Percentiles rank a stretch among this genome's conserved stretches.
phyloP scores from a whole-genome alignment of 2,888 invertebrate genomes.

The Andrena dorsata region DNA sequence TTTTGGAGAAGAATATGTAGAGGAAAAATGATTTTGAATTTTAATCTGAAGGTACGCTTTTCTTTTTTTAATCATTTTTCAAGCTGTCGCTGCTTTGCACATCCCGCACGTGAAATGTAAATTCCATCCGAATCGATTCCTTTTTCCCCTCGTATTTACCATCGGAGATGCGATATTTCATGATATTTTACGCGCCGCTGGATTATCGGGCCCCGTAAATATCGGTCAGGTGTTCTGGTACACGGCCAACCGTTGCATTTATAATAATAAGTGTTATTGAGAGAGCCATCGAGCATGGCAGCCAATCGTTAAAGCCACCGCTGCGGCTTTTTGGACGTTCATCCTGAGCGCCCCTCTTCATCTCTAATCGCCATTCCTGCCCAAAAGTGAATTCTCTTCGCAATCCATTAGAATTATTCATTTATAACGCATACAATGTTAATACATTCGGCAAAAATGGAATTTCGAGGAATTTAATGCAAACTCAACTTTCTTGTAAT shows the following conservation, averaged over 20 bases:
- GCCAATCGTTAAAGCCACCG: background rate
- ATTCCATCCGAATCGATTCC: background rate
- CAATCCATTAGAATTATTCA: no score
- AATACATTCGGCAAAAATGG: no score
- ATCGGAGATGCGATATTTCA: slow-evolving; percentile 24
- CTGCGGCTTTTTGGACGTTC: slow-evolving; percentile 2
- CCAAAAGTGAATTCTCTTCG: background rate
- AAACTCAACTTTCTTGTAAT: no score
- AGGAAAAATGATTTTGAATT: no score
- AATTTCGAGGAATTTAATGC: no score
- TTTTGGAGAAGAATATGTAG: no score
- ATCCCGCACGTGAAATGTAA: slow-evolving; percentile 6
- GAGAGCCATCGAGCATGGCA: slow-evolving; percentile 7
- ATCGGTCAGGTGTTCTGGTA: slow-evolving; percentile 18
- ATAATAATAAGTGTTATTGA: slow-evolving; percentile 35
- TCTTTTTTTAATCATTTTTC: no score
- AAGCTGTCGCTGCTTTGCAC: background rate
- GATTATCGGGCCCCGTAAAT: slow-evolving; percentile 35
- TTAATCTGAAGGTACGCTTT: no score
- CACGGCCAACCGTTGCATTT: slow-evolving; percentile 21
- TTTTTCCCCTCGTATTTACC: slow-evolving; percentile 6
- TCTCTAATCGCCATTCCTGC: background rate
- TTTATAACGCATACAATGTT: no score
- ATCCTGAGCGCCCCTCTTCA: background rate
- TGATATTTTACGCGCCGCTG: slow-evolving; percentile 22